phyloP scores from a whole-genome alignment of 2,113 vertebrate species.

The Odontesthes bonariensis region DNA sequence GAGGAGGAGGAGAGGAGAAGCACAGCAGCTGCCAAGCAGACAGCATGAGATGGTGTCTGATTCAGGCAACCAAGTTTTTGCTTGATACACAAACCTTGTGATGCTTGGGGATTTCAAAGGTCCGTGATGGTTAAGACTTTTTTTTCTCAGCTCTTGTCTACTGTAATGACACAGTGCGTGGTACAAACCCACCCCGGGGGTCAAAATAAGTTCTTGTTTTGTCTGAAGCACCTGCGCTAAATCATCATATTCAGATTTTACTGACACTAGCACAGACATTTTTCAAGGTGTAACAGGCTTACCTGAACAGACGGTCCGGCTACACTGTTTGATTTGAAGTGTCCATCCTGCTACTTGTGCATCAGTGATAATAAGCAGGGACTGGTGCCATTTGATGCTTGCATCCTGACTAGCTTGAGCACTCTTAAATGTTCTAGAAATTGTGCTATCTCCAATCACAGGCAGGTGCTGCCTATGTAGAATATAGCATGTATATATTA shows the following conservation, averaged over 20 bases:
- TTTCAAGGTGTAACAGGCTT: neutral
- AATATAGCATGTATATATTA: too few species aligned
- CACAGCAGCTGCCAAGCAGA: constrained; percentile 59
- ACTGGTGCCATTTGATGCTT: neutral
- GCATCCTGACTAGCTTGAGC: constrained; percentile 34
- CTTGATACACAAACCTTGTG: constrained; percentile 42
- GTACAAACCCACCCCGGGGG: constrained; percentile 27
- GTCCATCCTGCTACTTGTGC: constrained; percentile 32
- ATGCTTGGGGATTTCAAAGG: constrained; percentile 43
- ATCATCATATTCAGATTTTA: constrained; percentile 5
- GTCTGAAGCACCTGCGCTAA: constrained; percentile 3
- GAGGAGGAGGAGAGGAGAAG: constrained; percentile 47
- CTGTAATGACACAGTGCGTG: constrained; percentile 29
- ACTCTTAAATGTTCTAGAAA: neutral
- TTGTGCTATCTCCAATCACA: too few species aligned
- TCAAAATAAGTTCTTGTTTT: constrained; percentile 10
- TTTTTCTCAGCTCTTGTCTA: constrained; percentile 18
- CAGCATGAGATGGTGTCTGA: constrained; percentile 54
- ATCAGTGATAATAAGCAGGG: constrained; percentile 40
- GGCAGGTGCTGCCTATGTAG: too few species aligned
- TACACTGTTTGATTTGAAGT: constrained; percentile 18
- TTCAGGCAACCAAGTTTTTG: constrained; percentile 51
- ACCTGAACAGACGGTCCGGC: constrained; percentile 9
- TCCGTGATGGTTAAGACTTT: constrained; percentile 33
- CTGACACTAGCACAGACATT: neutral